Base-by-base conservation (phyloP, 2,888 invertebrate species). In the Drosophila barbarae region DNA sequence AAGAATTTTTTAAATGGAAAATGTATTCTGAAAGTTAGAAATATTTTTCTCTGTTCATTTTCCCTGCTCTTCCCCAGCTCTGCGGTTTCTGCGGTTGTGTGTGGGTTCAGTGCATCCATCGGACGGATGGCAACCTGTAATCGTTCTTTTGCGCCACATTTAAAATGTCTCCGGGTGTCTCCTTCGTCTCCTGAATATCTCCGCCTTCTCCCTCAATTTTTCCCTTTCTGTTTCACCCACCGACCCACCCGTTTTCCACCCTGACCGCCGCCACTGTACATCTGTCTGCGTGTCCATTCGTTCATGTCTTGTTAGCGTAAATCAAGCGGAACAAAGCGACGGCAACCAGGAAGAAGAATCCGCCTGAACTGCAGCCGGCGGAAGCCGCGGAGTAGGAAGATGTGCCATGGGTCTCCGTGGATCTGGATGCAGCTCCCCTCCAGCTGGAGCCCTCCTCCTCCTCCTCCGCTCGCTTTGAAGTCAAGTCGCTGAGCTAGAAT, bases 261-360 rank as follows among this genome's bases (percentile, higher is more conserved):
- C 3, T 34, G 46, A 32, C 59, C 59, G 10, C 18, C 28, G 49
- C 42, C 41, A 18, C 59, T 61, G 56, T 71, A 57, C 53, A 58
- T 58, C 64, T 64, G 56, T 71, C 71, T 52, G 66, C 58, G 63
- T 77, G 85, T 82, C 81, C 85, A 84, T 82, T 83, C 83, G 85
- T 84, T 84, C 71, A 83, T 80, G 85, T 83, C 81, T 82, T 81
- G 81, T 81, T 85, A 85, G 76, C 85, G 81, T 81, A 81, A 81
- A 81, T 81, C 81, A 81, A 81, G 81, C 85, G 85, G 74, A 84
- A 82, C 84, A 82, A 81, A 82, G 84, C 81, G 75, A 63, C 71
- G 69, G 80, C 72, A 55, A 15, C 64, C 79, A 66, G 65, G 69
- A 68, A 58, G 55, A 61, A 63, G 73, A 36, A 35, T 35, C 50